Conservation (phyloP, 2,797 vertebrate genomes). For the Basileuterus tristriatus region DNA sequence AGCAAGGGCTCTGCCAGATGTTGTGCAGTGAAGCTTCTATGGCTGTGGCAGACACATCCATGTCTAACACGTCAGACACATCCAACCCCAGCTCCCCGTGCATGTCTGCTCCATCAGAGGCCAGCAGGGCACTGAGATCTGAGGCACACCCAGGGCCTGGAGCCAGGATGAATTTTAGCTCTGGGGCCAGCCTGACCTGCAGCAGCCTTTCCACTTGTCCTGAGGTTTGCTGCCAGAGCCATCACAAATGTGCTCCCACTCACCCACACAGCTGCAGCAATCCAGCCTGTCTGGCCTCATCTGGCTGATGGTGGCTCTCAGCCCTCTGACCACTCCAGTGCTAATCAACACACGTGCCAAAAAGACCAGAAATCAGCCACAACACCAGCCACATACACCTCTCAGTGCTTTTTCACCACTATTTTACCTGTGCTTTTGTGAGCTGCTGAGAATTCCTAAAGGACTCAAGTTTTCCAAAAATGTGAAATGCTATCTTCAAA, state of each 20-base stretch:
- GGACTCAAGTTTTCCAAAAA: not conserved
- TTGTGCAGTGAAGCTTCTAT: not conserved
- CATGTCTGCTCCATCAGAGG: accelerated
- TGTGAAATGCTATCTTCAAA: not conserved
- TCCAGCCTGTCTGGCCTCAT: not conserved
- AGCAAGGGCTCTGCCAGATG: not conserved
- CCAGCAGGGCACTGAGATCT: accelerated
- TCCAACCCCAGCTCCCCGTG: accelerated
- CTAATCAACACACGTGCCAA: not conserved
- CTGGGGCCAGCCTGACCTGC: not conserved
- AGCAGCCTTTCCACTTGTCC: not conserved
- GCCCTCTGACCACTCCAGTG: not conserved
- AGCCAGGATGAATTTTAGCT: not conserved
- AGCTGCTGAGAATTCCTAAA: not conserved
- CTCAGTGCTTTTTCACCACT: not conserved
- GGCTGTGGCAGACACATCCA: not conserved
- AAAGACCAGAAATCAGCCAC: not conserved
- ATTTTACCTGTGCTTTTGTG: not conserved
- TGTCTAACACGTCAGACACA: accelerated
- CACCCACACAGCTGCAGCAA: not conserved
- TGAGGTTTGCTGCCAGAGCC: not conserved
- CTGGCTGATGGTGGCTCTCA: not conserved
- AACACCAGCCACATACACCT: not conserved
- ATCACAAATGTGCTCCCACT: not conserved
- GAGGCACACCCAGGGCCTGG: not conserved